Conservation (phyloP, 2,113 vertebrate species). For the Elgaria multicarinata region DNA sequence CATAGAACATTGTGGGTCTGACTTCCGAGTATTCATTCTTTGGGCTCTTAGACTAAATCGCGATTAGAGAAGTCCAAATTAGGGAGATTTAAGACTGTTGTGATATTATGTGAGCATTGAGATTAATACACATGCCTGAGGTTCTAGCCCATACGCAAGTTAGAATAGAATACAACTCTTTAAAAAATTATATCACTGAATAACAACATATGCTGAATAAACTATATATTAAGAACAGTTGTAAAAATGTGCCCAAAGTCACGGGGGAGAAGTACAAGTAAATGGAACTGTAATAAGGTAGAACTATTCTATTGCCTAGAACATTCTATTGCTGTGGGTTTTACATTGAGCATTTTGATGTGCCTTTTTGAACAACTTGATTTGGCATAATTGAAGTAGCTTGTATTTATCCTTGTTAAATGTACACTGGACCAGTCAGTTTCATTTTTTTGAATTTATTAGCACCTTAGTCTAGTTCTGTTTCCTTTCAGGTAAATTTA, state of each 20-base stretch:
- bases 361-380: not conserved
- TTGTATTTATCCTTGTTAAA: not conserved
- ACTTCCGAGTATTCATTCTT: not conserved
- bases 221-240: slow-evolving; percentile 1
- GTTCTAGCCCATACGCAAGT: slow-evolving; percentile 22
- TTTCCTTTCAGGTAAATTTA: not conserved
- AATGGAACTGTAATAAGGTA: not conserved
- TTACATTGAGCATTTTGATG: not conserved
- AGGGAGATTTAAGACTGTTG: not conserved
- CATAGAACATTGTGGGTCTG: not conserved
- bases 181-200: not conserved
- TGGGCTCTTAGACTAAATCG: not conserved
- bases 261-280: not conserved
- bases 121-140: not conserved
- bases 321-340: not conserved
- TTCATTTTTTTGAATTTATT: not conserved
- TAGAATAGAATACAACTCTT: not conserved
- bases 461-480: not conserved
- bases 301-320: too few species aligned
- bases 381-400: not conserved
- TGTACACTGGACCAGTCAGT: not conserved
- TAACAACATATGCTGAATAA: slow-evolving; percentile 18
- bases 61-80: not conserved
- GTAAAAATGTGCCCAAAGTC: not conserved
- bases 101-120: not conserved